Evolutionary conservation across 2,797 vertebrate genomes (phyloP).

Genomic region (Menidia menidia): DNA sequence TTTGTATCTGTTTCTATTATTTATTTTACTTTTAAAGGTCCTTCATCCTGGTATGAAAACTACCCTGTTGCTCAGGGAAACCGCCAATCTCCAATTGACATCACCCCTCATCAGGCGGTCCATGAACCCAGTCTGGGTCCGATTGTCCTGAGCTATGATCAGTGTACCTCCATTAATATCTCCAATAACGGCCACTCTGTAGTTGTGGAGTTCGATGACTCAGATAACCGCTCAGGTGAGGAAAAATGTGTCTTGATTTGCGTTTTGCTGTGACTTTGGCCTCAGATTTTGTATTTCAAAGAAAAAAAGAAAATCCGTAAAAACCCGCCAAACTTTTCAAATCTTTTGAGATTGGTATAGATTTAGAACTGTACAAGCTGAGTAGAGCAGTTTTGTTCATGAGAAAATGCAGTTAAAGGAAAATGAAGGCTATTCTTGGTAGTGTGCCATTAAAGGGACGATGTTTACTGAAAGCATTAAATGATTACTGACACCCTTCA

Average conservation of each 20-base stretch:
- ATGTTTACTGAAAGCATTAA: neutral
- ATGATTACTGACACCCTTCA: neutral
- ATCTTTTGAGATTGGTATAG: neutral
- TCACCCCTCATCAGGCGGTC: conserved; percentile 84
- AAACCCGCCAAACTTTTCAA: no score
- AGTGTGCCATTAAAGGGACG: neutral
- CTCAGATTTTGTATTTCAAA: neutral
- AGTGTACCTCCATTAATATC: conserved; percentile 89
- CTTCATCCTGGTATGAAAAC: conserved; percentile 89
- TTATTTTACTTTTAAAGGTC: conserved; percentile 80
- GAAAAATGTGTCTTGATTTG: neutral
- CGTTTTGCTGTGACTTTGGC: neutral
- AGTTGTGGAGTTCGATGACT: conserved; percentile 92
- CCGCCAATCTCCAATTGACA: conserved; percentile 95
- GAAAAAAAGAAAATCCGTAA: neutral
- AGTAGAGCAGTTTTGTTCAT: neutral
- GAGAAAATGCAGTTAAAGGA: neutral
- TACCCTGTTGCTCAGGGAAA: conserved; percentile 90
- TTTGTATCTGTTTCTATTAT: neutral
- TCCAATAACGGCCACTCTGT: conserved; percentile 95
- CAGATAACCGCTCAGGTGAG: conserved; percentile 90
- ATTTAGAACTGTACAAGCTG: neutral
- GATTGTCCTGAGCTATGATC: conserved; percentile 87
- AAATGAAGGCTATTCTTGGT: neutral
- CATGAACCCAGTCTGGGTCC: conserved; percentile 86